Percentiles rank a stretch among this genome's conserved stretches.
phyloP scores from a whole-genome alignment of 2,797 vertebrate species.

The Tolypeutes matacus region DNA sequence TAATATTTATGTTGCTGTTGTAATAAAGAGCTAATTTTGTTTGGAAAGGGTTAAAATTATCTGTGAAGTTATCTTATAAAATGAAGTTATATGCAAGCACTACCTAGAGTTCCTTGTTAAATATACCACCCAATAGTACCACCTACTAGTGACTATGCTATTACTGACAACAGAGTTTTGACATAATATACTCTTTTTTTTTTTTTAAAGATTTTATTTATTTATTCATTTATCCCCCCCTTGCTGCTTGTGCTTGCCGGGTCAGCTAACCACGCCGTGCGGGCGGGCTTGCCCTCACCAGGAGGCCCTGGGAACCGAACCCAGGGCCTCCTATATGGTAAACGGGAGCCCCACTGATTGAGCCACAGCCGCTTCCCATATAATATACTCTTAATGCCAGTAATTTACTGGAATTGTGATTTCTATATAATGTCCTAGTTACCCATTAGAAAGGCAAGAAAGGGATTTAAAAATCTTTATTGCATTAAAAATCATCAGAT shows the following conservation, averaged over 20 bases:
- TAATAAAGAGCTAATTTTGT: constrained; percentile 74
- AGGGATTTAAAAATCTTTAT: constrained; percentile 53
- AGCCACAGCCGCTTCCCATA: too few relatives aligned
- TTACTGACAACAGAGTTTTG: background rate
- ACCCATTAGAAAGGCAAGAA: constrained; percentile 41
- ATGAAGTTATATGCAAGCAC: background rate
- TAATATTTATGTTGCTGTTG: constrained; percentile 80
- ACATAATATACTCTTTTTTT: background rate
- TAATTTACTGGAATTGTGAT: constrained; percentile 36
- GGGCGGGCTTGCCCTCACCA: too few relatives aligned
- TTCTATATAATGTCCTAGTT: constrained; percentile 22
- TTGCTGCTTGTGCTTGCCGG: too few relatives aligned
- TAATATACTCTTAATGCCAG: background rate
- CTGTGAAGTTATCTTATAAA: constrained; percentile 50
- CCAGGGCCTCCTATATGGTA: too few relatives aligned
- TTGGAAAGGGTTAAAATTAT: constrained; percentile 68
- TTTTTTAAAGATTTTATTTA: too few relatives aligned
- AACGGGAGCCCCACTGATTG: too few relatives aligned
- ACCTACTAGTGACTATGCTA: background rate
- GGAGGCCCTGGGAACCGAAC: too few relatives aligned
- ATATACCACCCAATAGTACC: background rate
- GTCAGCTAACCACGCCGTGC: too few relatives aligned
- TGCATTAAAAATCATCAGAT: background rate
- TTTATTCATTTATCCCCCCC: too few relatives aligned
- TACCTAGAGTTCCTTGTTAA: background rate